Evolutionary conservation across 2,113 vertebrate species (phyloP), one percentile per base, ranked within the genome.

Genomic region (Gobius niger): DNA sequence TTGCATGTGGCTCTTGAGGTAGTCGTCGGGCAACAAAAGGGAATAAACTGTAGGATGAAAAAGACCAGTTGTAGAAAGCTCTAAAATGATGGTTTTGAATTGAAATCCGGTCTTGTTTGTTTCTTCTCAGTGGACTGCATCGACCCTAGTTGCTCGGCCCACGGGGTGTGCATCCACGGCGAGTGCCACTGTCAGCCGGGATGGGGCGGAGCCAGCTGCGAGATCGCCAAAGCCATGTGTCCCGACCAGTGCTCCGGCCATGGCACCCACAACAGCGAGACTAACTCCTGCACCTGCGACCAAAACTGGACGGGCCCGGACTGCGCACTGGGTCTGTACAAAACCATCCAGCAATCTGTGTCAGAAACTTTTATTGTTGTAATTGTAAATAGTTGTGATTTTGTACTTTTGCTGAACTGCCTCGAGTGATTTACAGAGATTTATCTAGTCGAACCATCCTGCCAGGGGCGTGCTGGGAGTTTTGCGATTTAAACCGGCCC

Each of bases 171-270:
- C 64, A 97, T 98, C 77, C 96, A 97, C 0, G 97, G 96, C 0
- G 97, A 98, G 78, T 99, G 98, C 68, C 97, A 98, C 84, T 99
- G 98, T 84, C 96, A 93, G 76, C 94, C 94, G 0, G 96, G 96
- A 34, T 99, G 97, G 96, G 95, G 96, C 0, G 98, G 98, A 40
- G 93, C 76, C 89, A 97, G 91, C 84, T 99, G 98, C 83, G 98
- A 99, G 86, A 93, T 96, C 4, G 89, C 95, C 66, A 99, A 98
- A 90, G 96, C 95, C 0, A 93, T 98, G 95, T 99, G 98, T 75
- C 95, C 98, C 0, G 97, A 99, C 78, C 98, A 99, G 84, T 99
- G 98, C 67, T 98, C 97, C 0, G 96, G 97, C 5, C 98, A 98
- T 0, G 98, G 98, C n/a, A 96, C 95, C 1, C 95, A 95, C 82